phyloP scores from a whole-genome alignment of 2,113 vertebrate species.

The Donacobius atricapilla region DNA sequence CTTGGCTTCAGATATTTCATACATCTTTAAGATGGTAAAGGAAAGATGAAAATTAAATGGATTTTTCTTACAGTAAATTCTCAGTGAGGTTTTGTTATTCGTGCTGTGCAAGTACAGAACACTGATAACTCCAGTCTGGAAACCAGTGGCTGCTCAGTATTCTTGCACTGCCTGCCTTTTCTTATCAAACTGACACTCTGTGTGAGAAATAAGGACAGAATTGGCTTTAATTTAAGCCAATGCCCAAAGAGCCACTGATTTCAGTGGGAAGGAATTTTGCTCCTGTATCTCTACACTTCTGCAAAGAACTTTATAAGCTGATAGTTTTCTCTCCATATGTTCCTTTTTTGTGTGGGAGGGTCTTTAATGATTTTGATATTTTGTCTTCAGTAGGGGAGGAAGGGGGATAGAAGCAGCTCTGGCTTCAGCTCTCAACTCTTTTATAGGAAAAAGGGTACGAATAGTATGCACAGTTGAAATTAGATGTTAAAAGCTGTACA shows the following conservation, averaged over 20 bases:
- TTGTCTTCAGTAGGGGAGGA: neutral
- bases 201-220: neutral
- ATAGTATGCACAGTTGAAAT: neutral
- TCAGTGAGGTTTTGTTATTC: neutral
- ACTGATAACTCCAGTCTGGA: neutral
- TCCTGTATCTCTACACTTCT: neutral
- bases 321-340: conserved; percentile 18
- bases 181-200: neutral
- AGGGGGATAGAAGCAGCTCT: neutral
- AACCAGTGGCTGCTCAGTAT: neutral
- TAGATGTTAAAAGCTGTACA: neutral
- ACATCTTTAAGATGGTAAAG: neutral
- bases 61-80: neutral
- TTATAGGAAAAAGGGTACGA: neutral
- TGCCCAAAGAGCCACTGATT: neutral
- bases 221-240: neutral
- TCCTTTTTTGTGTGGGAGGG: neutral
- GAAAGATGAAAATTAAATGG: neutral
- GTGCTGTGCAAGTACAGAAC: neutral
- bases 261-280: neutral
- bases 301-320: neutral
- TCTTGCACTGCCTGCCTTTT: neutral
- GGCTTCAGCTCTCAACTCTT: neutral
- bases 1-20: neutral
- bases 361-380: conserved; percentile 31